Evolutionary conservation across 2,888 invertebrate species (phyloP).

Genomic region (Orthosia gothica): DNA sequence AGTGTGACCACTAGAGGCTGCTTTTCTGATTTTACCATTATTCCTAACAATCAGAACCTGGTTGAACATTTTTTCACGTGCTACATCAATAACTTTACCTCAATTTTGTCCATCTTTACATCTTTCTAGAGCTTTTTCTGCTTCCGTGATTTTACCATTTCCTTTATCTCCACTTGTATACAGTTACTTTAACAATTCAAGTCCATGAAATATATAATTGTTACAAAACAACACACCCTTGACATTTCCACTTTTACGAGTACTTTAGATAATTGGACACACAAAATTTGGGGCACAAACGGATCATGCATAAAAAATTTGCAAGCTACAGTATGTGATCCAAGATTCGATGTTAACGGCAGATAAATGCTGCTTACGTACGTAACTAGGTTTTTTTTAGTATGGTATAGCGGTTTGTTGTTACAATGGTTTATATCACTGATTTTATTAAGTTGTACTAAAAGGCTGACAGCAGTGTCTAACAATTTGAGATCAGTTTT

Average conservation of each 20-base stretch:
- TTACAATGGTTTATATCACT: slow-evolving; percentile 2
- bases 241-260: slow-evolving; percentile 32
- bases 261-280: slow-evolving; percentile 46
- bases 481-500: not conserved
- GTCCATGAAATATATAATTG: not conserved
- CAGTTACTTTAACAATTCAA: not conserved
- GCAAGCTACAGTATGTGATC: slow-evolving; percentile 77
- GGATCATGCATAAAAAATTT: slow-evolving; percentile 69
- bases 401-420: slow-evolving; percentile 50
- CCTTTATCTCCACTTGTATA: not conserved
- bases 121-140: not conserved
- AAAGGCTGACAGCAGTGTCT: not conserved
- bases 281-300: slow-evolving; percentile 49
- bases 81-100: too few species aligned
- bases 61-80: not conserved
- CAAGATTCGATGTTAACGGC: slow-evolving; percentile 78
- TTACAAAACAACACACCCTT: slow-evolving; percentile 18
- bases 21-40: not conserved
- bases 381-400: slow-evolving; percentile 57
- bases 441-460: slow-evolving; percentile 10
- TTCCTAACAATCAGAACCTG: not conserved
- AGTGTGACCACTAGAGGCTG: not conserved
- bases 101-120: not conserved
- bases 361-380: slow-evolving; percentile 72
- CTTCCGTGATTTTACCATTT: not conserved